Evolutionary conservation across 2,113 vertebrate genomes (phyloP), one percentile per base, ranked within the genome.

Genomic region (Salvelinus namaycush): DNA sequence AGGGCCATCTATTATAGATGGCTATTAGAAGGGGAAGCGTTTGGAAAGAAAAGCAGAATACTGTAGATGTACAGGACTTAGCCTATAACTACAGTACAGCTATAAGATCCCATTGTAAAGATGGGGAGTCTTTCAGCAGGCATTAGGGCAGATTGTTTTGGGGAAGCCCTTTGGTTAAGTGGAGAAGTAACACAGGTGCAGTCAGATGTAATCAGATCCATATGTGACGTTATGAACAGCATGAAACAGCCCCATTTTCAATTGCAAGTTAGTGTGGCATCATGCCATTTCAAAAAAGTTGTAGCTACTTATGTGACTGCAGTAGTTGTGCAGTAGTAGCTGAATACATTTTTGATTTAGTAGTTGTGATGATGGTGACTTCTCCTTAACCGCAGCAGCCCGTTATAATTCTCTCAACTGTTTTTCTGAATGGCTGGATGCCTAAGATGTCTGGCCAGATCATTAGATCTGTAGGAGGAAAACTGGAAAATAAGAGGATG

Each of bases 401-500:
- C 49, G 13, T 51, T 24, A 39, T 64, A 13, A 20, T 70, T 29
- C 74, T 3, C 72, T 70, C 72, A 11, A 72, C 77, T 75, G 48
- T 48, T 85, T 87, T 20, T 80, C 81, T 70, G 74, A 84, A 78
- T 75, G 72, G 34, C n/a, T 73, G 77, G n/a, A 9, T 73, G 79
- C 75, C 51, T 76, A 73, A 86, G 66, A 86, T 83, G 80, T 88
- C 85, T 90, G 78, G 79, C 80, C 81, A 88, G 79, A 84, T 84
- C 84, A 87, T 90, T 87, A 86, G 77, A 81, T 83, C 76, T 72
- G 70, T 89, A 79, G 79, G 78, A 87, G 86, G 84, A 87, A 88
- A 92, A 84, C 60, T 84, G 84, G 73, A 87, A 86, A 74, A 77
- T 77, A 54, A 76, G 74, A 82, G 76, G 48, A 88, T 74, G 82